Percentiles rank a stretch among this genome's conserved stretches.
Conservation (phyloP, 2,888 invertebrate species). For the Labia minor region DNA sequence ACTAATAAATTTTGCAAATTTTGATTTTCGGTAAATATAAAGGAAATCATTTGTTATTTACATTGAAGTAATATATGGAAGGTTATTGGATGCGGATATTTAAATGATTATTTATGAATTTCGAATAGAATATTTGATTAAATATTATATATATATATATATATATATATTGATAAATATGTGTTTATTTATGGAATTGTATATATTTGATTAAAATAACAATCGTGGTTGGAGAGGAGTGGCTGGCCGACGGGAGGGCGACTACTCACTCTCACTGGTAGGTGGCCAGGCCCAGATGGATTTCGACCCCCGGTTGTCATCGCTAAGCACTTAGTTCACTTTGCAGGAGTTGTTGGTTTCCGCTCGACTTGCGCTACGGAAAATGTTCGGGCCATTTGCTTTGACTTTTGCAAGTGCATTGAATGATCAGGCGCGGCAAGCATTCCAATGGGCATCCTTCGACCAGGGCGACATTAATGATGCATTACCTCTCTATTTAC, state of each 20-base stretch:
- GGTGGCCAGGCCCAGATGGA: background rate
- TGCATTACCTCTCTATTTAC: too few species aligned
- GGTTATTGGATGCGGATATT: background rate
- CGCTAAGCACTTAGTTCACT: background rate
- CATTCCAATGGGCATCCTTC: background rate
- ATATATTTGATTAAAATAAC: slow-evolving; percentile 1
- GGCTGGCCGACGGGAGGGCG: too few species aligned
- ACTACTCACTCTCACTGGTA: too few species aligned
- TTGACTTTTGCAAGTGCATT: background rate
- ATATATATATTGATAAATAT: too few species aligned
- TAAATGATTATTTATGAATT: background rate
- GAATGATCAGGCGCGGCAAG: background rate
- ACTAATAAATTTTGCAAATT: background rate
- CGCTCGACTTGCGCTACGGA: background rate
- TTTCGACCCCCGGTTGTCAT: background rate
- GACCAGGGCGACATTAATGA: too few species aligned
- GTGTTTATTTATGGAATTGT: background rate
- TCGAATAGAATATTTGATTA: background rate
- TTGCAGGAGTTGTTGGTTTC: background rate
- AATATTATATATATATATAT: slow-evolving; percentile 2
- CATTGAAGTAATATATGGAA: background rate
- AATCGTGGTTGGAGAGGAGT: background rate
- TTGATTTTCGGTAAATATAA: background rate
- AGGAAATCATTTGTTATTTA: slow-evolving; percentile 13
- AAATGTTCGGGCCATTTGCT: background rate